A percentile compares a stretch with the other conserved stretches of the same genome.
Evolutionary conservation across 2,113 vertebrate genomes (phyloP).

Genomic region (Sigmodon hispidus): DNA sequence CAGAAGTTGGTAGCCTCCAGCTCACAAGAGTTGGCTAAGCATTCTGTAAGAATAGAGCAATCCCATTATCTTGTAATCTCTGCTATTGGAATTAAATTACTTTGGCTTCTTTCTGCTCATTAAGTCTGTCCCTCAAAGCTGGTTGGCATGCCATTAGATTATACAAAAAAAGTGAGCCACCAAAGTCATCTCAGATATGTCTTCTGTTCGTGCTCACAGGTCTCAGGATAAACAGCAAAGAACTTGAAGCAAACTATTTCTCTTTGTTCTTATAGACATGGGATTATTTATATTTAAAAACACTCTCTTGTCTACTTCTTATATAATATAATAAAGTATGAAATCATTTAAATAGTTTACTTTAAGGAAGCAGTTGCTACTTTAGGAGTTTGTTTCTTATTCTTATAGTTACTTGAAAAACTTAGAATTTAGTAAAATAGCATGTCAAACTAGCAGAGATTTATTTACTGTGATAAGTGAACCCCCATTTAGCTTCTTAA

Average conservation of each 20-base stretch:
- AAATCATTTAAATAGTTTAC: conserved; percentile 28
- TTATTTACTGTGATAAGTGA: background rate
- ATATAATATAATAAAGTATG: background rate
- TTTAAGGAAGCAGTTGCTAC: conserved; percentile 37
- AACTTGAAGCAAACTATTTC: conserved; percentile 31
- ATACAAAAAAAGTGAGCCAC: background rate
- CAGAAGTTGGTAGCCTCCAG: background rate
- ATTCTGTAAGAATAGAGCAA: background rate
- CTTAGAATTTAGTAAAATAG: conserved; percentile 9
- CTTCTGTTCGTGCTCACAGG: background rate
- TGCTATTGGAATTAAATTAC: background rate
- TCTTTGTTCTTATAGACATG: background rate
- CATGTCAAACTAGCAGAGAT: background rate
- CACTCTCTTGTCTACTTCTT: background rate
- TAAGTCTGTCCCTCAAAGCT: background rate
- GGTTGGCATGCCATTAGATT: background rate
- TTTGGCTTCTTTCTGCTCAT: background rate
- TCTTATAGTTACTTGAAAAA: background rate
- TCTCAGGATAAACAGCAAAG: conserved; percentile 30
- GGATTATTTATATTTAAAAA: background rate
- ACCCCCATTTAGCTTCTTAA: background rate
- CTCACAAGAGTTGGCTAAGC: background rate
- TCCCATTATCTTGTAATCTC: background rate
- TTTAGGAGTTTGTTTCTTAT: background rate
- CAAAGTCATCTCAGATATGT: background rate